These are phyloP conservation scores for Portevinia maculata DNA, from an alignment of 2,888 invertebrate genomes.

Conservation along the genomic window DNA sequence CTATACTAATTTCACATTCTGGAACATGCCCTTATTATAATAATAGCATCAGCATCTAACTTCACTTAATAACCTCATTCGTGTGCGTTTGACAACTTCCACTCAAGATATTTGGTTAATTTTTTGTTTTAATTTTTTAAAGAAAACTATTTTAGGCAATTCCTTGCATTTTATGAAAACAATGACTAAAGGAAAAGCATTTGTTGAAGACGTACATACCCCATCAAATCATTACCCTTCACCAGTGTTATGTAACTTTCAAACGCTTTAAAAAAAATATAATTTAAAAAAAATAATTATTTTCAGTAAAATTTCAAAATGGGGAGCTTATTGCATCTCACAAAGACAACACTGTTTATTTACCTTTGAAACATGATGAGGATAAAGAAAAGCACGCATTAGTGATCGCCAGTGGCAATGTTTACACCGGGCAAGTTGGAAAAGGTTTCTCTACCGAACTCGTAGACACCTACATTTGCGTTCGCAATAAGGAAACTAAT, in stretches of 20 bases:
- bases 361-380: slow-evolving; percentile 63
- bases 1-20: no score
- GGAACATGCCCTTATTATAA: no score
- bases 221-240: slow-evolving; percentile 57
- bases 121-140: background rate
- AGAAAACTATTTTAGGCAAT: background rate
- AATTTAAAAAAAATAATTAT: background rate
- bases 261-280: background rate
- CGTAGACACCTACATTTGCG: slow-evolving; percentile 79
- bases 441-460: slow-evolving; percentile 66
- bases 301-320: slow-evolving; percentile 81
- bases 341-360: slow-evolving; percentile 75
- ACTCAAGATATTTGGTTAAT: no score
- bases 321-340: slow-evolving; percentile 76
- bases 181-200: slow-evolving; percentile 77
- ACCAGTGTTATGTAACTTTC: slow-evolving; percentile 78
- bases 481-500: slow-evolving; percentile 79
- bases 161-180: slow-evolving; percentile 16
- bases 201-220: slow-evolving; percentile 75
- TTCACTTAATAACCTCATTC: background rate
- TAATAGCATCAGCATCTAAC: no score
- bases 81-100: background rate
- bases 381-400: slow-evolving; percentile 75
- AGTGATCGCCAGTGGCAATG: slow-evolving; percentile 76
- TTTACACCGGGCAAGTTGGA: slow-evolving; percentile 77